These are phyloP conservation scores for Leucophora obtusa DNA, from an alignment of 2,888 invertebrate genomes.

Conservation along the genomic window DNA sequence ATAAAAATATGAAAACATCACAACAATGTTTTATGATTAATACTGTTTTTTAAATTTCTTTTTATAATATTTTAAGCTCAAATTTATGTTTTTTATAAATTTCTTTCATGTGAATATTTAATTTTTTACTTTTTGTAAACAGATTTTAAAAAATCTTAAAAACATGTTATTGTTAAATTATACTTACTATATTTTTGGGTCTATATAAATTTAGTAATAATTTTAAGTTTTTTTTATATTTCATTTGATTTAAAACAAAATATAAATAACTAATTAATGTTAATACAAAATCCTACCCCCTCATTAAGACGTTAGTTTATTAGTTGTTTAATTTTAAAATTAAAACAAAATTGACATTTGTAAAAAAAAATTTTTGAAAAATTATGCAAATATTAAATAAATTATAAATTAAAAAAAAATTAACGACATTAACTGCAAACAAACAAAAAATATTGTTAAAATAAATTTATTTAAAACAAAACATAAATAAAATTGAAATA, in stretches of 20 bases:
- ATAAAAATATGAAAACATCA: constrained; percentile 27
- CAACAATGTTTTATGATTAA: constrained; percentile 40
- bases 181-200: constrained; percentile 36
- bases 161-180: constrained; percentile 27
- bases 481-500: constrained; percentile 52
- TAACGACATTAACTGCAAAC: constrained; percentile 35
- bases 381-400: constrained; percentile 19
- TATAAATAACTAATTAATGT: not conserved
- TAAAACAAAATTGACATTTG: constrained; percentile 2
- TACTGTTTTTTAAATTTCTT: constrained; percentile 31
- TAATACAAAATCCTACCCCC: not conserved
- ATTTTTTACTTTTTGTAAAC: constrained; percentile 18
- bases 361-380: constrained; percentile 23
- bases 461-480: constrained; percentile 55
- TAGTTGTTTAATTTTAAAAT: constrained; percentile 45
- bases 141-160: constrained; percentile 20
- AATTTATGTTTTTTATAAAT: constrained; percentile 43
- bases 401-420: constrained; percentile 4
- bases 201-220: constrained; percentile 37
- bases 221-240: constrained; percentile 39
- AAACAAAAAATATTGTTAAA: constrained; percentile 43
- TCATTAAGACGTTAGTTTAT: constrained; percentile 57
- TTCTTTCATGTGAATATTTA: constrained; percentile 37
- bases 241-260: not conserved
- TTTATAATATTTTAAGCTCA: constrained; percentile 52